Base-by-base conservation (phyloP, 2,113 vertebrate species). In the Sinosuthora webbiana region DNA sequence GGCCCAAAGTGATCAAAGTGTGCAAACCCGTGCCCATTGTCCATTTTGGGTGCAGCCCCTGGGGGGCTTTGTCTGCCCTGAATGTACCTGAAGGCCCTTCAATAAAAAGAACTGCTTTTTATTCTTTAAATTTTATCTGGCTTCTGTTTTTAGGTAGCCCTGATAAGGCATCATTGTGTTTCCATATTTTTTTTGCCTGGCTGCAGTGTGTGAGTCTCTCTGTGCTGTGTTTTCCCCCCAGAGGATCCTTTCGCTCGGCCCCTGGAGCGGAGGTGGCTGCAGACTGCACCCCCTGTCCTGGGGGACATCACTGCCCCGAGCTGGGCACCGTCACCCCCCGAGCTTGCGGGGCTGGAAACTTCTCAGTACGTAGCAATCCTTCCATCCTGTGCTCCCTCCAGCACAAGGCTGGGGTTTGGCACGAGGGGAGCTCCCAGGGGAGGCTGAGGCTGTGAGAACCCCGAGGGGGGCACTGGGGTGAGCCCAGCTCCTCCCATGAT, bases 301-400 rank as follows among this genome's bases (percentile, higher is more conserved):
- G 97, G 44, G 99, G 99, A 7, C 98, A 99, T 91, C 98, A 97
- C 73, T 99, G 99, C 93, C 98, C 98, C 49, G 94, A 97, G 68
- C 97, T 98, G 88, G 98, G 98, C 77, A 99, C 98, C 7, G 87
- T 95, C 85, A 96, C 94, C 83, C 99, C 99, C 47, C 95, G 27
- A 83, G 87, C 97, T 3, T 99, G 99, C 59, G 97, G 98, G 49
- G 79, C 97, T 89, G 99, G 99, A 91, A 99, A 97, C 93, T 99
- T 98, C 97, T 99, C 99, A n/a, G 99, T 99, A 97, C 98, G 98
- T 82, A 45, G 70, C 56, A 28, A 6, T 13, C 5, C 28, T 25
- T 52, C 25, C 2, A 10, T 75, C 39, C 56, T 60, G 31, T 1
- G n/a, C 3, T 24, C 49, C 87, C 57, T 27, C 14, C 35, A 27